Conservation (phyloP, 1,140 invertebrate genomes). For the Drosophila auraria region DNA sequence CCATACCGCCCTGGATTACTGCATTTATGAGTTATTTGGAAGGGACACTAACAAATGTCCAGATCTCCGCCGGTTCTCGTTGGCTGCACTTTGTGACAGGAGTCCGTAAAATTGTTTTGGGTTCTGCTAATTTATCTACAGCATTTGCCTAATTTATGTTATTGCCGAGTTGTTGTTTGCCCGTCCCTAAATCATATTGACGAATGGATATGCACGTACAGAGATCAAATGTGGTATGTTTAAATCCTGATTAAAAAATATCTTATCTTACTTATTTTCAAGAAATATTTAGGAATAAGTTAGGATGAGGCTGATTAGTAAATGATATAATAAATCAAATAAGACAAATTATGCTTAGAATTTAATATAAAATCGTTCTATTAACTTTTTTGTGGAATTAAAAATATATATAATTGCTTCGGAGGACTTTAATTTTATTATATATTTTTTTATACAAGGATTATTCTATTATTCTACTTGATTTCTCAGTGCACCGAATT, state of each 20-base stretch:
- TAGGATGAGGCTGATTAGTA: neutral
- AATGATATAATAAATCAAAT: neutral
- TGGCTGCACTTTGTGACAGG: constrained; percentile 65
- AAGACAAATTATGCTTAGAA: too few species aligned
- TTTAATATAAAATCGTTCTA: too few species aligned
- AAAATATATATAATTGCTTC: neutral
- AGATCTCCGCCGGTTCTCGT: constrained; percentile 44
- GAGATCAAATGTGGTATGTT: neutral
- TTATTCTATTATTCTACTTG: neutral
- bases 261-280: neutral
- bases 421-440: too few species aligned
- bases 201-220: constrained; percentile 39
- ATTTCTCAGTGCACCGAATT: neutral
- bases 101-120: constrained; percentile 73
- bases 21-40: constrained; percentile 80
- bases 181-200: constrained; percentile 65
- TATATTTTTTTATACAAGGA: too few species aligned
- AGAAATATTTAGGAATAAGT: neutral
- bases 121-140: constrained; percentile 72
- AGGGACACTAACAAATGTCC: constrained; percentile 60
- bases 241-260: neutral
- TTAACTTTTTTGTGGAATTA: too few species aligned
- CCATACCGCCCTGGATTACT: neutral
- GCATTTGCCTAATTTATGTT: constrained; percentile 81
- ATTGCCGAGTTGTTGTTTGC: constrained; percentile 44